phyloP scores from a whole-genome alignment of 2,113 vertebrate genomes.

The Antennarius striatus region DNA sequence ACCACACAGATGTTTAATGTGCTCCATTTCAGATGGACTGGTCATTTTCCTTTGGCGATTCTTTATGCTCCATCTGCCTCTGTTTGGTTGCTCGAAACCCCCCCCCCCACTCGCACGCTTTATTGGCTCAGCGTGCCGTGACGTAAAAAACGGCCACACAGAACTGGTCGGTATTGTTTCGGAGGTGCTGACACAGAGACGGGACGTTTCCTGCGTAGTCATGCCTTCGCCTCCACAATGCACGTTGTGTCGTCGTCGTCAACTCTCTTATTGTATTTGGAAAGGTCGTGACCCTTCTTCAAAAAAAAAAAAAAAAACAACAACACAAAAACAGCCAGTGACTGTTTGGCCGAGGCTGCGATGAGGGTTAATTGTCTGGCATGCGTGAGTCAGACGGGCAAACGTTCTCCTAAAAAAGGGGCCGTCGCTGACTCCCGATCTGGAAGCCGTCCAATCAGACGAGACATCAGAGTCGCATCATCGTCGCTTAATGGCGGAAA shows the following conservation, averaged over 20 bases:
- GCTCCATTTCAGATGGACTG: conserved; percentile 66
- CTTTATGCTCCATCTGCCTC: conserved; percentile 74
- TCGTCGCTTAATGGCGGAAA: conserved; percentile 44
- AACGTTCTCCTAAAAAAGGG: conserved; percentile 41
- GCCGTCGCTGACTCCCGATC: conserved; percentile 49
- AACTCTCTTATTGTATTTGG: conserved; percentile 56
- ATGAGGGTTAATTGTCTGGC: conserved; percentile 59
- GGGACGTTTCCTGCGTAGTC: conserved; percentile 67
- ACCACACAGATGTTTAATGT: conserved; percentile 76
- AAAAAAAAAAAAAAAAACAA: conserved; percentile 21
- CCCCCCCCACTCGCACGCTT: conserved; percentile 18
- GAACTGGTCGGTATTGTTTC: conserved; percentile 59
- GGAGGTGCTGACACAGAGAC: conserved; percentile 59
- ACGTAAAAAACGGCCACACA: conserved; percentile 46
- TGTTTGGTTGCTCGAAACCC: conserved; percentile 62
- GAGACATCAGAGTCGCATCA: conserved; percentile 49
- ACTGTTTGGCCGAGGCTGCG: conserved; percentile 47
- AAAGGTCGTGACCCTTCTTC: conserved; percentile 66
- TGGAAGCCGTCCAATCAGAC: conserved; percentile 49
- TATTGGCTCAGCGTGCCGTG: conserved; percentile 55
- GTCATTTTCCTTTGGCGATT: conserved; percentile 75
- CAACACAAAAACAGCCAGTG: not conserved
- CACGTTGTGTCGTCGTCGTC: conserved; percentile 53
- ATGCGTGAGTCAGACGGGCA: conserved; percentile 50
- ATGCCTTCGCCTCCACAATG: conserved; percentile 59